A percentile compares a stretch with the other conserved stretches of the same genome.
These are phyloP conservation scores for Anas bernieri DNA, from an alignment of 2,797 vertebrate genomes.

Conservation along the genomic window DNA sequence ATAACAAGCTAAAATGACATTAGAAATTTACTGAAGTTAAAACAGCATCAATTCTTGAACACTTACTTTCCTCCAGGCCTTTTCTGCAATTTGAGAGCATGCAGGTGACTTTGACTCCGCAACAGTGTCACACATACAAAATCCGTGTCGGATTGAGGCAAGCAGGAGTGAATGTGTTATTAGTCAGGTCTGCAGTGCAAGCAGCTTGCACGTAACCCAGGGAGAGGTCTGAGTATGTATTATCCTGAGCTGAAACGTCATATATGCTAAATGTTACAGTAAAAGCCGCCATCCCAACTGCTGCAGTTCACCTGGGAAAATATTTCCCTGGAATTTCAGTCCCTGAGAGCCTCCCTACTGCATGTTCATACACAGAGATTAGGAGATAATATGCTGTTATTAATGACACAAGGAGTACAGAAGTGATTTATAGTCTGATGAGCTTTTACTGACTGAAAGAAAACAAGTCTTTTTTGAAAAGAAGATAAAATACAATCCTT, in stretches of 20 bases:
- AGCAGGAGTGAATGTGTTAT: neutral
- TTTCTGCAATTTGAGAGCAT: neutral
- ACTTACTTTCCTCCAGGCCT: neutral
- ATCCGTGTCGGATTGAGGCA: neutral
- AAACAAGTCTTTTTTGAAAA: neutral
- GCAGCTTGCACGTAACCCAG: neutral
- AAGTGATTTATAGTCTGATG: neutral
- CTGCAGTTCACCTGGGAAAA: neutral
- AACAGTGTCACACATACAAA: neutral
- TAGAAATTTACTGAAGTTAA: neutral
- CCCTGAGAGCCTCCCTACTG: neutral
- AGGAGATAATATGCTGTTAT: neutral
- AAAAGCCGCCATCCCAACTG: neutral
- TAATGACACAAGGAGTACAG: neutral
- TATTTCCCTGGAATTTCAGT: neutral
- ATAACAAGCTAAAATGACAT: neutral
- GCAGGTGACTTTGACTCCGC: neutral
- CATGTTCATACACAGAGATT: neutral
- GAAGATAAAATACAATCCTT: neutral
- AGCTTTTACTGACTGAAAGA: neutral
- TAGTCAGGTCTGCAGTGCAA: neutral
- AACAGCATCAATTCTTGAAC: neutral
- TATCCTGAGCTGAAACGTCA: neutral
- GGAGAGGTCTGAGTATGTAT: neutral
- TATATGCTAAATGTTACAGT: accelerated